These are phyloP conservation scores for Brachyptera putata DNA, from an alignment of 2,888 invertebrate species.

Conservation along the genomic window DNA sequence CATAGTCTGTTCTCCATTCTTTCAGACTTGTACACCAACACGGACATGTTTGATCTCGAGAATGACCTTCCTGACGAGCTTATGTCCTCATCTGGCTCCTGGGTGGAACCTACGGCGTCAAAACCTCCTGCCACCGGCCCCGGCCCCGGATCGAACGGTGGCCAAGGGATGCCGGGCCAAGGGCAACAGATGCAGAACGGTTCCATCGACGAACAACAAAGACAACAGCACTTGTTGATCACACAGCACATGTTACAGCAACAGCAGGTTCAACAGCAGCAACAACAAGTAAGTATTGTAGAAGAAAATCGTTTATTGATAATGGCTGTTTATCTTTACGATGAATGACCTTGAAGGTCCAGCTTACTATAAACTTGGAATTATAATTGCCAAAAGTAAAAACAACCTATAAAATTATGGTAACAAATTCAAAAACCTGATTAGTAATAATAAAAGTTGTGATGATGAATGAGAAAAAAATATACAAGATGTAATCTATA, in stretches of 20 bases:
- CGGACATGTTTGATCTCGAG: constrained; percentile 84
- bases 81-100: constrained; percentile 68
- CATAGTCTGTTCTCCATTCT: too few relatives aligned
- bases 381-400: too few relatives aligned
- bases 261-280: constrained; percentile 38
- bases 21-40: constrained; percentile 78
- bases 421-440: too few relatives aligned
- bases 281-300: too few relatives aligned
- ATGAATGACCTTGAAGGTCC: too few relatives aligned
- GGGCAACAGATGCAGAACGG: constrained; percentile 54
- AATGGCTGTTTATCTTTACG: too few relatives aligned
- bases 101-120: constrained; percentile 49
- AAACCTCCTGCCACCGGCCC: constrained; percentile 82
- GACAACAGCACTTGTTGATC: constrained; percentile 26
- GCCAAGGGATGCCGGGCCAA: constrained; percentile 50
- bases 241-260: constrained; percentile 26
- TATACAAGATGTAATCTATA: too few relatives aligned
- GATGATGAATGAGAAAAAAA: too few relatives aligned
- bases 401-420: too few relatives aligned
- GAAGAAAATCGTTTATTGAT: too few relatives aligned
- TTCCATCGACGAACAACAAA: constrained; percentile 36
- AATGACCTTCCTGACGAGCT: constrained; percentile 90
- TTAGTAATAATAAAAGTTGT: too few relatives aligned
- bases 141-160: constrained; percentile 59
- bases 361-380: too few relatives aligned